Percentiles rank a stretch among this genome's conserved stretches.
phyloP scores from a whole-genome alignment of 2,113 vertebrate genomes.

The Telmatochromis sp. region DNA sequence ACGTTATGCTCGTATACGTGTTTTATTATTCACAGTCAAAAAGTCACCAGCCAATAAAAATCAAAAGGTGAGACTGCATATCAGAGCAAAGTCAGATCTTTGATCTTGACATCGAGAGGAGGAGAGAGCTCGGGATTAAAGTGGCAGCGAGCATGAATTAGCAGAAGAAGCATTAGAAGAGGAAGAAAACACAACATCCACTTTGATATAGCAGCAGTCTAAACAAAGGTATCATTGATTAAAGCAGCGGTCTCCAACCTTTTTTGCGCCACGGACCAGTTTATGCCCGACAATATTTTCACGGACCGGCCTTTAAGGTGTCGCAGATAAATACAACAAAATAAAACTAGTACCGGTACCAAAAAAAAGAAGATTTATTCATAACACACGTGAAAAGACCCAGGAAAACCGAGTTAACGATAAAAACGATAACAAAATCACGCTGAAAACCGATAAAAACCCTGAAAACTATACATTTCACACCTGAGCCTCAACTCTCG shows the following conservation, averaged over 20 bases:
- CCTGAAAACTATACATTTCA: accelerated
- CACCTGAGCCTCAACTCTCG: too few relatives aligned
- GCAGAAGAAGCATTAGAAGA: background rate
- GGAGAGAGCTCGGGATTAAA: background rate
- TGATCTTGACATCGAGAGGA: background rate
- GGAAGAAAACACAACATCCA: background rate
- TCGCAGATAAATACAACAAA: background rate
- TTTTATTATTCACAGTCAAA: background rate
- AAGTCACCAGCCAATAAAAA: background rate
- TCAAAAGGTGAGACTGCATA: background rate
- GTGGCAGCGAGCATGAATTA: background rate
- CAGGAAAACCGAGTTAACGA: accelerated
- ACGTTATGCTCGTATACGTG: background rate
- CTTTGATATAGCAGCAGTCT: background rate
- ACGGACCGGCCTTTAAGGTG: accelerated
- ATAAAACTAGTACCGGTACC: accelerated
- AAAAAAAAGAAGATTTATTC: accelerated
- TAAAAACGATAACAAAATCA: too few relatives aligned
- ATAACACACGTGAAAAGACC: too few relatives aligned
- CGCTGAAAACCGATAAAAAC: accelerated
- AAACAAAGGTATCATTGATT: background rate
- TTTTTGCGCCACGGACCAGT: accelerated
- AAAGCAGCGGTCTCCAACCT: background rate
- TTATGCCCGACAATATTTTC: background rate
- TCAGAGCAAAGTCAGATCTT: background rate